Evolutionary conservation across 1,140 invertebrate genomes (phyloP), one percentile per base, ranked within the genome.

Genomic region (Andrena cerasifolii): DNA sequence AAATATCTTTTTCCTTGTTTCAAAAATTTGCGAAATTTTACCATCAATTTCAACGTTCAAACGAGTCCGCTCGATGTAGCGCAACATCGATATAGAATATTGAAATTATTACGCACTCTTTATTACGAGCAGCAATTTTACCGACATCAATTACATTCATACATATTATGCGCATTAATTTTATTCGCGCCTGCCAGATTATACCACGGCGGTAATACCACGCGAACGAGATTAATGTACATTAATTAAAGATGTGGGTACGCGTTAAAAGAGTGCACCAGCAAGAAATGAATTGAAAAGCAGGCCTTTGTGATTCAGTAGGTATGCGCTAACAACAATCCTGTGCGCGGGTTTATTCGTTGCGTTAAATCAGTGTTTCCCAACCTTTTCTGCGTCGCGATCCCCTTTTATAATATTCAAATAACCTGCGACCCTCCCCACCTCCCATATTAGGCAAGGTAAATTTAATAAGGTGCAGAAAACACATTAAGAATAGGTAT

Each of bases 141-240:
- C 70, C 58, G 45, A 26, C 70, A 73, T 73, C 70, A 73, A 73
- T 73, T 73, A 73, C 70, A 26, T 36, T 73, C 70, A 73, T 73
- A 62, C 70, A 73, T 73, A 73, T 73, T 73, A 73, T 73, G 31
- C 70, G 18, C 70, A 73, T 73, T 73, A 73, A 62, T 73, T 73
- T 51, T 73, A 62, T 62, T 62, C 45, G 21, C 58, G 31, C 56
- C 24, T 56, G 43, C 28, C 28, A 54, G 68, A 72, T 61, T 49
- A 54, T 56, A 2, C n/a, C n/a, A 7, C 18, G 24, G 3, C 6
- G 45, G 56, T 51, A 62, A 73, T 73, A 47, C 70, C 31, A 18
- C 45, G 31, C 70, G 33, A 51, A 51, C 56, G 70, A 73, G 70
- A 73, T 73, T 73, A 73, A 73, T 73, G 58, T 36, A 12, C 70